Conservation (phyloP, 2,797 vertebrate species). For the Emys orbicularis region DNA sequence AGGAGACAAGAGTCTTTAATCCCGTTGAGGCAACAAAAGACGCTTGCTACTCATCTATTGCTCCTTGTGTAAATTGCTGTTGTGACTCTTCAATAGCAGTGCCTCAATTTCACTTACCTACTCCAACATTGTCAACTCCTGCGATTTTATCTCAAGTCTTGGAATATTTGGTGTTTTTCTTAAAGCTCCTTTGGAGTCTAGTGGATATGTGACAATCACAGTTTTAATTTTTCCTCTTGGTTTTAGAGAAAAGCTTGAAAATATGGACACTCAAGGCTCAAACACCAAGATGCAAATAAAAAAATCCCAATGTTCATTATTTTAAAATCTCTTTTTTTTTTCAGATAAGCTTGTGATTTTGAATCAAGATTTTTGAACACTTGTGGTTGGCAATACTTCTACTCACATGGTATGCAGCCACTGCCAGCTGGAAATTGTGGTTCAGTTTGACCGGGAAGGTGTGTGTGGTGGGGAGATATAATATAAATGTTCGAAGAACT, state of each 20-base stretch:
- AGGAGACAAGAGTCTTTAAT: slow-evolving; percentile 42
- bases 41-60: neutral
- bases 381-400: neutral
- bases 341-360: neutral
- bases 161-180: neutral
- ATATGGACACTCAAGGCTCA: neutral
- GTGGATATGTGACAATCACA: neutral
- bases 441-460: neutral
- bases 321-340: neutral
- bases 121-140: neutral
- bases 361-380: neutral
- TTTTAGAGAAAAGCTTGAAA: neutral
- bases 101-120: neutral
- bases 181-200: neutral
- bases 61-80: neutral
- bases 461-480: too few species aligned
- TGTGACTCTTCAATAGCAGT: neutral
- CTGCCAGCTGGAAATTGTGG: neutral
- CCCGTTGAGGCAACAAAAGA: slow-evolving; percentile 24
- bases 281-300: neutral
- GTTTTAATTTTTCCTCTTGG: neutral
- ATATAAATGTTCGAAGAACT: neutral
- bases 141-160: neutral
- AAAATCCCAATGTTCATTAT: neutral
- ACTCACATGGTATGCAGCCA: neutral